A percentile compares a stretch with the other conserved stretches of the same genome.
Evolutionary conservation across 2,888 invertebrate species (phyloP).

Genomic region (Callyntrura sp.): DNA sequence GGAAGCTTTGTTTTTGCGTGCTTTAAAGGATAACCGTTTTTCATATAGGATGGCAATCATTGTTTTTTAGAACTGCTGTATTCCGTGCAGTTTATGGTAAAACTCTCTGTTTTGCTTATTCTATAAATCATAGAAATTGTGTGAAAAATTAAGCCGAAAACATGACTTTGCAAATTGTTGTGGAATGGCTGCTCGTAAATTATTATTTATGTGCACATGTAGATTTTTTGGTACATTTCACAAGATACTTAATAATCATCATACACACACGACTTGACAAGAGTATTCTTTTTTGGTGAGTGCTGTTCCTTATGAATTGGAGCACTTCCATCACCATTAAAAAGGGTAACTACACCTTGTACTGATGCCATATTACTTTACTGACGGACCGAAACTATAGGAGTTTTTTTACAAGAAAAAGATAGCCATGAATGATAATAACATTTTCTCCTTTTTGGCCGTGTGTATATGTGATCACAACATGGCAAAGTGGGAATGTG

Average conservation of each 20-base stretch:
- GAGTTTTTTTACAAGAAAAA: constrained; percentile 35
- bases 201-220: constrained; percentile 68
- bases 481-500: constrained; percentile 34
- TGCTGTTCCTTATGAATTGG: constrained; percentile 46
- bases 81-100: too few species aligned
- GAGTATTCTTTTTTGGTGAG: constrained; percentile 20
- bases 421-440: constrained; percentile 71
- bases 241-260: constrained; percentile 28
- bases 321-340: constrained; percentile 27
- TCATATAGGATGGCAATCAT: too few species aligned
- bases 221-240: constrained; percentile 66
- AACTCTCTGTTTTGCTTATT: not conserved
- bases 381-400: not conserved
- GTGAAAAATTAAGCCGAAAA: constrained; percentile 72
- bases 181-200: constrained; percentile 64
- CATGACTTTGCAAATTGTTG: constrained; percentile 71
- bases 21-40: too few species aligned
- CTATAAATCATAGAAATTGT: constrained; percentile 66
- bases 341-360: too few species aligned
- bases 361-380: not conserved
- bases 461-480: constrained; percentile 18
- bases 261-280: constrained; percentile 29
- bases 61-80: too few species aligned
- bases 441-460: constrained; percentile 58
- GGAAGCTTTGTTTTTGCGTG: too few species aligned